Conservation (phyloP, 2,797 vertebrate genomes). For the Siniperca obscura region DNA sequence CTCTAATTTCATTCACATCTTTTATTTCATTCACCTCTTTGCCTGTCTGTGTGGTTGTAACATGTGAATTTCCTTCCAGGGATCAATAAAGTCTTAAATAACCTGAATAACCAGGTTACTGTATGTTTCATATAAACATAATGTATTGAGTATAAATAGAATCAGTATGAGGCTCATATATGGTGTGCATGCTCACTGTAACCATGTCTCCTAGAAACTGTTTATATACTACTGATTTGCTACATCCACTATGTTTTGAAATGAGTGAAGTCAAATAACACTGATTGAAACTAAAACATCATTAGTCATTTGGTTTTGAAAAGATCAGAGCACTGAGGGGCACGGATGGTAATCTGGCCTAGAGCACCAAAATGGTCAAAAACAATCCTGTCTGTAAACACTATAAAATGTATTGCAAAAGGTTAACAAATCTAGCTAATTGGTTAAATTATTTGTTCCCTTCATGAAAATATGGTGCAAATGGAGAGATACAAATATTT, state of each 20-base stretch:
- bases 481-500: not conserved
- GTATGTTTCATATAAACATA: not conserved
- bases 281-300: not conserved
- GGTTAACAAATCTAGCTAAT: not conserved
- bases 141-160: not conserved
- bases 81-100: not conserved
- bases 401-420: not conserved
- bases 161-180: not conserved
- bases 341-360: not conserved
- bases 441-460: not conserved
- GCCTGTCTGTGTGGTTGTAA: not conserved
- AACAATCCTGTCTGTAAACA: not conserved
- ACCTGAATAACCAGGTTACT: not conserved
- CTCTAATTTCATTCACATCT: no score
- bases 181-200: not conserved
- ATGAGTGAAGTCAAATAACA: not conserved
- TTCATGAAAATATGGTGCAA: not conserved
- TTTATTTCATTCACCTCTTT: no score
- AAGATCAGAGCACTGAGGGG: not conserved
- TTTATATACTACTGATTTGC: not conserved
- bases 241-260: not conserved
- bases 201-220: not conserved
- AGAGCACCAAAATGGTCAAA: not conserved
- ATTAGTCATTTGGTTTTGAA: not conserved
- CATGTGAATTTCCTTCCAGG: not conserved